These are phyloP conservation scores for Tetramorium bicarinatum DNA, from an alignment of 2,888 invertebrate genomes.

Conservation along the genomic window DNA sequence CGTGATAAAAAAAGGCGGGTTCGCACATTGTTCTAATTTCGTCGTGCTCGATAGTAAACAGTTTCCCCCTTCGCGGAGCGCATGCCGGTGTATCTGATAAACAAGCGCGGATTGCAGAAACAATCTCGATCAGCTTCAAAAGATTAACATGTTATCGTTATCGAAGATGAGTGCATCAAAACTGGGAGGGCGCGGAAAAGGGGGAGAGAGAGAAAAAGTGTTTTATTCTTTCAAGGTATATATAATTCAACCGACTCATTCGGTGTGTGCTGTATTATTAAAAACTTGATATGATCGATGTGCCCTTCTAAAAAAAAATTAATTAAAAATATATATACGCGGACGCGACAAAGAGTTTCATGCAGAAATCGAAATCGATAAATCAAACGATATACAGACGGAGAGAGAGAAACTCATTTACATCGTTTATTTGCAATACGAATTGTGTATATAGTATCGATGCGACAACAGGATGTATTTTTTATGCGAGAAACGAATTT, in stretches of 20 bases:
- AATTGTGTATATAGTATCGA: neutral
- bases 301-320: slow-evolving; percentile 1
- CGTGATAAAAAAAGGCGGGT: slow-evolving; percentile 16
- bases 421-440: slow-evolving; percentile 13
- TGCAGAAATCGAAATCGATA: slow-evolving; percentile 11
- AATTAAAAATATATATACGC: slow-evolving; percentile 10
- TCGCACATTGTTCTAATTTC: slow-evolving; percentile 49
- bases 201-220: neutral
- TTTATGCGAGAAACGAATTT: neutral
- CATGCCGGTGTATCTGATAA: slow-evolving; percentile 16
- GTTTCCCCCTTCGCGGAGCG: neutral
- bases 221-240: neutral
- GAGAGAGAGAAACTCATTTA: neutral
- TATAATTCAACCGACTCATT: neutral
- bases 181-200: neutral
- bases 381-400: neutral
- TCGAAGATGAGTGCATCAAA: neutral
- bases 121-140: slow-evolving; percentile 25
- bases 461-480: neutral
- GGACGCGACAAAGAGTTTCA: neutral
- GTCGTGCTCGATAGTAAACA: slow-evolving; percentile 37
- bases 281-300: neutral
- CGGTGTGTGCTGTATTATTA: neutral
- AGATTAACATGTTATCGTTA: slow-evolving; percentile 15
- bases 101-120: slow-evolving; percentile 1